These are phyloP conservation scores for Neolamprologus toae DNA, from an alignment of 2,113 vertebrate species.

Conservation along the genomic window DNA sequence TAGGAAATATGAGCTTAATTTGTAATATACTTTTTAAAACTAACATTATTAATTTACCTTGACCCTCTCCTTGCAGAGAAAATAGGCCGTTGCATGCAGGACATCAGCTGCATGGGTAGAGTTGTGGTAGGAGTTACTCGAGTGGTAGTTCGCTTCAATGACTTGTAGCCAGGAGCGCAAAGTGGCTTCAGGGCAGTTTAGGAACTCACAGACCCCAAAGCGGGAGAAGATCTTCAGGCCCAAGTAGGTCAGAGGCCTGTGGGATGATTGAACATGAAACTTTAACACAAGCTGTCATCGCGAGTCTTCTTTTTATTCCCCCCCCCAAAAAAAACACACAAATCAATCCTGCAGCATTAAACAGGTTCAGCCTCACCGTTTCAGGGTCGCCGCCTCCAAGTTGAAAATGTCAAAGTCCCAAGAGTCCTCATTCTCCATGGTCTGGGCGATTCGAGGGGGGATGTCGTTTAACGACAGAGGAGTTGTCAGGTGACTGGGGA, in stretches of 20 bases:
- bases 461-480: slow-evolving; percentile 83
- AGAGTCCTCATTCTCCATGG: slow-evolving; percentile 89
- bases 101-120: slow-evolving; percentile 92
- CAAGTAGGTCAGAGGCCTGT: slow-evolving; percentile 88
- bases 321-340: neutral
- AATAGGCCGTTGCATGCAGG: slow-evolving; percentile 93
- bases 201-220: slow-evolving; percentile 90
- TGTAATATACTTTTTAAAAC: neutral
- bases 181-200: slow-evolving; percentile 87
- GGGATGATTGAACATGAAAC: slow-evolving; percentile 13
- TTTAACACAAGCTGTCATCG: neutral
- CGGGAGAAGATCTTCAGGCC: slow-evolving; percentile 91
- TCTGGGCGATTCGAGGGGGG: slow-evolving; percentile 82
- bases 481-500: slow-evolving; percentile 70
- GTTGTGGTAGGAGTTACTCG: slow-evolving; percentile 95
- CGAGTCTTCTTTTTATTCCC: neutral
- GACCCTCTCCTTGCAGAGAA: slow-evolving; percentile 87
- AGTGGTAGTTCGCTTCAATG: slow-evolving; percentile 92
- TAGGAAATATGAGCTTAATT: neutral
- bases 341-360: neutral
- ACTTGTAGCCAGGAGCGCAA: slow-evolving; percentile 89
- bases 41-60: slow-evolving; percentile 74
- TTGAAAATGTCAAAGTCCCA: slow-evolving; percentile 97
- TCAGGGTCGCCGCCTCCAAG: slow-evolving; percentile 88
- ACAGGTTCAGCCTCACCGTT: slow-evolving; percentile 72